Evolutionary conservation across 2,113 vertebrate species (phyloP).

Genomic region (Andinoacara biseriatus): DNA sequence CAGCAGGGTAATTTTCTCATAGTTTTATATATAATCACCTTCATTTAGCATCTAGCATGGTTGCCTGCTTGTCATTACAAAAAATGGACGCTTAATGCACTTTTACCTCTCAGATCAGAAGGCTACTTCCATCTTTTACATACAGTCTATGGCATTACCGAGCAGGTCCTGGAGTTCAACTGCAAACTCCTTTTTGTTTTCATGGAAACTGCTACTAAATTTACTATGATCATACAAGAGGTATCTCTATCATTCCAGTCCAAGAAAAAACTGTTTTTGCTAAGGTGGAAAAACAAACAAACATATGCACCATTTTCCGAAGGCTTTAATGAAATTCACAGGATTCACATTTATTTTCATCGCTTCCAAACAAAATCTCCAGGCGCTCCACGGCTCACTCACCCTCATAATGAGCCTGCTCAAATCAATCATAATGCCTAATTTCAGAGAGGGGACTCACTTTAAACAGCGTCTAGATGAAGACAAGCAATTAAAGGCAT

Average conservation of each 20-base stretch:
- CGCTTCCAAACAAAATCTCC: conserved; percentile 14
- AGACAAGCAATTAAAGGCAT: conserved; percentile 41
- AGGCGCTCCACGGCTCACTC: conserved; percentile 14
- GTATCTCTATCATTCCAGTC: neutral
- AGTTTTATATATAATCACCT: neutral
- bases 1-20: neutral
- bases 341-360: conserved; percentile 34
- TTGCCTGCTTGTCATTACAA: neutral
- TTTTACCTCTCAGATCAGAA: neutral
- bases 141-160: neutral
- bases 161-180: neutral
- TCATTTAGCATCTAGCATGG: neutral
- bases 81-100: too few relatives aligned
- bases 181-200: conserved; percentile 18
- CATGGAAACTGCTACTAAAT: conserved; percentile 16
- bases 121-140: neutral
- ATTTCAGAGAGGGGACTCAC: conserved; percentile 20
- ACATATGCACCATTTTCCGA: conserved; percentile 10
- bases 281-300: conserved; percentile 13
- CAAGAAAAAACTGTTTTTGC: neutral
- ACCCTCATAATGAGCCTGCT: neutral
- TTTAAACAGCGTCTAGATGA: conserved; percentile 1
- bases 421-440: conserved; percentile 12
- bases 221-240: neutral
- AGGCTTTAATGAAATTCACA: conserved; percentile 44